Base-by-base conservation (phyloP, 2,797 vertebrate genomes). In the Apogon talboti region DNA sequence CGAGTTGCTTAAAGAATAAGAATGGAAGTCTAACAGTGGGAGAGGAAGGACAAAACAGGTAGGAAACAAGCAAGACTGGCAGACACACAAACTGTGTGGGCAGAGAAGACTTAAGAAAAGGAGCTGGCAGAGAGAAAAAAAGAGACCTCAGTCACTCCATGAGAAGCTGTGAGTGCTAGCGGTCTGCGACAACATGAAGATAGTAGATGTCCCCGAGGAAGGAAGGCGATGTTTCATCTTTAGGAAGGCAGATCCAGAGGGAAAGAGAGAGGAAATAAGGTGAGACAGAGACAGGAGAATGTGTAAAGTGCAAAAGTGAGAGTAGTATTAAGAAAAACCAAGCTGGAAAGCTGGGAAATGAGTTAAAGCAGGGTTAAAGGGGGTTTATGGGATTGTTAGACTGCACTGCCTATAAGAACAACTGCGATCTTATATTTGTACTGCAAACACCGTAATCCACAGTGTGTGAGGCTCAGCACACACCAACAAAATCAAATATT, bases 151-250 rank as follows among this genome's bases (percentile, higher is more conserved):
- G 95, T 99, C 96, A 95, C 94, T 99, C 98, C 97, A 99, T 90
- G 97, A 97, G 95, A 99, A 99, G 95, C 96, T 98, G 96, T 98
- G 97, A 96, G 95, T 96, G 95, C 97, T 99, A 95, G 96, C 91
- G 73, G 97, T 98, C 97, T 99, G 98, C 90, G 97, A 98, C 94
- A 99, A 95, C 96, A 99, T 98, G 96, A 99, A 99, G 96, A 99
- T 96, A 93, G 98, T 97, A 82, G 98, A 99, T 58, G 95, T 97
- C 94, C 98, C 97, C 86, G 98, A 99, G 91, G 96, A 98, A 94
- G 98, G 98, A 95, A 99, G 96, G 90, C 94, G 96, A 84, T 93
- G 96, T 88, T 93, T 97, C 95, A 95, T 96, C 98, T 99, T 94
- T 71, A 87, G 92, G 90, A 56, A 86, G 88, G 83, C 90, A 91